phyloP scores from a whole-genome alignment of 2,888 invertebrate genomes.

The Rhingia rostrata region DNA sequence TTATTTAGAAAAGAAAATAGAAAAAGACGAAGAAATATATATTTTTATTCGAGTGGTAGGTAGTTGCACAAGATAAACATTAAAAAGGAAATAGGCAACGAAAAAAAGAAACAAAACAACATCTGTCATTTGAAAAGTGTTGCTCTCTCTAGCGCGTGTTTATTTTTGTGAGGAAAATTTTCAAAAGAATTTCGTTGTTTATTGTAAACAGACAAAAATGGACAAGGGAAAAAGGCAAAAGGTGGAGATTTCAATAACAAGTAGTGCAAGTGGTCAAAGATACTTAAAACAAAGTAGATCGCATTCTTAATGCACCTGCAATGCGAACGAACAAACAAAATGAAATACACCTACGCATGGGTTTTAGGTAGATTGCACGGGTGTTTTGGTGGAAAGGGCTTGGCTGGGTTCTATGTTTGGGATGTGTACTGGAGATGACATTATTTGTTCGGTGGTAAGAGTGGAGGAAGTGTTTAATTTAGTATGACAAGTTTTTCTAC shows the following conservation, averaged over 20 bases:
- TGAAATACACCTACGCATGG: background rate
- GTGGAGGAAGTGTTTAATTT: too few species aligned
- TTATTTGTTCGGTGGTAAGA: too few species aligned
- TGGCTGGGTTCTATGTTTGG: too few species aligned
- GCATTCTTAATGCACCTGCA: background rate
- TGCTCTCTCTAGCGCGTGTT: constrained; percentile 8
- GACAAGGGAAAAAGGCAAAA: constrained; percentile 10
- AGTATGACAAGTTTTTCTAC: too few species aligned
- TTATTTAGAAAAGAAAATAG: background rate
- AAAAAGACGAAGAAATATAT: too few species aligned
- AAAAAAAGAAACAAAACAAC: constrained; percentile 7
- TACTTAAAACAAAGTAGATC: background rate
- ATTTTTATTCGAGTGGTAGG: background rate
- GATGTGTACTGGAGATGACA: too few species aligned
- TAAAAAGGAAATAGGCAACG: constrained; percentile 14
- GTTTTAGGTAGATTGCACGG: too few species aligned
- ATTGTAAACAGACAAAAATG: constrained; percentile 18
- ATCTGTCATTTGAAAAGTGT: constrained; percentile 30
- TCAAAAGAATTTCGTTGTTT: constrained; percentile 24
- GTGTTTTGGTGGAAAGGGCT: too few species aligned
- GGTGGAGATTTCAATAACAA: background rate
- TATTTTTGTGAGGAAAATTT: constrained; percentile 18
- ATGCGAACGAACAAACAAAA: background rate
- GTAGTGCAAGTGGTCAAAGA: constrained; percentile 10
- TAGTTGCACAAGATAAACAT: constrained; percentile 22